Evolutionary conservation across 2,888 invertebrate genomes (phyloP), one percentile per base, ranked within the genome.

Genomic region (Heterodera filipjevi): DNA sequence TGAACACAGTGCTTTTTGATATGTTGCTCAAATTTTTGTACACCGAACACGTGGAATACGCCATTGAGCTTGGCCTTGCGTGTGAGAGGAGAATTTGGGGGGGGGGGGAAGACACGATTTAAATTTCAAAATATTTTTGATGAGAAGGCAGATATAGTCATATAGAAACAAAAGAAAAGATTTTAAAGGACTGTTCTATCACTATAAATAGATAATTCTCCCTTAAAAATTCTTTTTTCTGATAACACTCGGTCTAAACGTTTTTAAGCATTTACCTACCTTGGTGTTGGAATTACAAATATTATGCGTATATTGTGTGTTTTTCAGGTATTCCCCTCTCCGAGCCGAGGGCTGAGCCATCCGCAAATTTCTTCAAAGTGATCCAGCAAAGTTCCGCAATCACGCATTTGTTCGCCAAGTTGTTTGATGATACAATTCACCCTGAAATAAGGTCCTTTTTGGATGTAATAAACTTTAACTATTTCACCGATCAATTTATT

Each of bases 31-130:
- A 95, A 82, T 93, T 94, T 87, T 90, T 99, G 30, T 92, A 95
- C 86, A 92, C 93, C 2, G 96, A 99, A 85, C 97, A 97, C 89
- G 94, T 98, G 0, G 96, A 96, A 90, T 99, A 99, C 90, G 98
- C 97, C 0, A 91, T 99, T 6, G 98, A 98, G 89, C 90, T 97
- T 70, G 97, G 95, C 0, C 90, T 97, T 71, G 95, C 91, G 82
- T 90, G 91, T 91, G 84, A 78, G 76, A n/a, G n/a, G n/a, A n/a
- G 3, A 14, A n/a, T 19, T 53, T 53, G n/a, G 53, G 8, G 39
- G 39, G 39, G 39, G 39, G 12, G 39, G 39, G 12, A 39, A 39
- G 12, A 39, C 6, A 39, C 8, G 8, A 49, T 14, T 49, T 3
- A 49, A 49, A 49, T 49, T 39, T 39, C 39, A 10, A 39, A 39